phyloP scores from a whole-genome alignment of 2,888 invertebrate genomes.

The Zygogramma bicolorata region DNA sequence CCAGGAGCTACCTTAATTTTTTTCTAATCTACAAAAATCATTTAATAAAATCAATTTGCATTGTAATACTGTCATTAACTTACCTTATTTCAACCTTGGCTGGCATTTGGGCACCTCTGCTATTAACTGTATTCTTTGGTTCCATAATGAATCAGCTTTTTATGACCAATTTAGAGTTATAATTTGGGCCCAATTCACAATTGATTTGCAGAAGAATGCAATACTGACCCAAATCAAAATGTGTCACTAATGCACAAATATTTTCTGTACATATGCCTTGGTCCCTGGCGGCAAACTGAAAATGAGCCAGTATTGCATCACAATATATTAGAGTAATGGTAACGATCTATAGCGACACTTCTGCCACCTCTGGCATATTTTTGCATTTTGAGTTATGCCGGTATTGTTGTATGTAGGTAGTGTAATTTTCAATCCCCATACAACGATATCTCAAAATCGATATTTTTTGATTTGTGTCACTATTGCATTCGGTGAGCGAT shows the following conservation, averaged over 20 bases:
- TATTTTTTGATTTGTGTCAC: background rate
- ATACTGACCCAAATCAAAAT: background rate
- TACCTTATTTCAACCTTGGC: background rate
- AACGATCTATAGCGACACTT: background rate
- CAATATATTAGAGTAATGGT: background rate
- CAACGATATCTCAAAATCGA: background rate
- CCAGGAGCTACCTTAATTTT: background rate
- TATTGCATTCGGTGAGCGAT: slow-evolving; percentile 1
- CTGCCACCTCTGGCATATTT: background rate
- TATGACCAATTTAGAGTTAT: background rate
- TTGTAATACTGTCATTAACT: background rate
- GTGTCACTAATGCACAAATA: background rate
- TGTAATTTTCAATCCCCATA: background rate
- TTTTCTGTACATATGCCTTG: background rate
- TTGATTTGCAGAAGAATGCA: background rate
- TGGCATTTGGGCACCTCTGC: background rate
- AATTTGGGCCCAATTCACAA: background rate
- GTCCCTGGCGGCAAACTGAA: background rate
- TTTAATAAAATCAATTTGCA: background rate
- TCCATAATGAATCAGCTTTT: background rate
- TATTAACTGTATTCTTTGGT: background rate
- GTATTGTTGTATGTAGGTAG: background rate
- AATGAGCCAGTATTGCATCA: background rate
- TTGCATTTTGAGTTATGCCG: background rate
- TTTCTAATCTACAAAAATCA: background rate